Percentiles rank a stretch among this genome's conserved stretches.
Conservation (phyloP, 2,797 vertebrate species). For the Karalla daura region DNA sequence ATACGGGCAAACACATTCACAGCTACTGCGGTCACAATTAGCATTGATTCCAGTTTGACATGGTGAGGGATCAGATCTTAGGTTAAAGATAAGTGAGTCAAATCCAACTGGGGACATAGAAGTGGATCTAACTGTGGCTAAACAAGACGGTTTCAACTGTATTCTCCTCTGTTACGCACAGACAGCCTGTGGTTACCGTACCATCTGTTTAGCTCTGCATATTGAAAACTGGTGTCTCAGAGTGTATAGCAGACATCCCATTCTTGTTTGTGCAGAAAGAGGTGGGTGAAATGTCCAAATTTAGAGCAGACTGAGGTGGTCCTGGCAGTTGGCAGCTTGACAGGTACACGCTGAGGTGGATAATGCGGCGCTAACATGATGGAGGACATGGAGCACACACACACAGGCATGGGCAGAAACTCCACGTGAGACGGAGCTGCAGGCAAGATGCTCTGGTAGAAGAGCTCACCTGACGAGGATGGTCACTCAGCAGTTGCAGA, state of each 20-base stretch:
- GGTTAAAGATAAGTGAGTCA: slow-evolving; percentile 16
- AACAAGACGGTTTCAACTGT: slow-evolving; percentile 27
- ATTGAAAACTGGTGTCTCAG: too few species aligned
- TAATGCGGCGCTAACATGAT: slow-evolving; percentile 21
- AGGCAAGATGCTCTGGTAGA: neutral
- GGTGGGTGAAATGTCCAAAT: slow-evolving; percentile 27
- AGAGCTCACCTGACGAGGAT: too few species aligned
- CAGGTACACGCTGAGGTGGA: slow-evolving; percentile 25
- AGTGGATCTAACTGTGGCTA: too few species aligned
- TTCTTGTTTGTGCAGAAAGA: slow-evolving; percentile 10
- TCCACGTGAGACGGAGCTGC: slow-evolving; percentile 1
- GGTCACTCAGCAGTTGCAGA: too few species aligned
- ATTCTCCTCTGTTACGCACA: slow-evolving; percentile 2
- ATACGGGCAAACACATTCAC: slow-evolving; percentile 3
- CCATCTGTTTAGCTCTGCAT: too few species aligned
- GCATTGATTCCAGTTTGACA: slow-evolving; percentile 12
- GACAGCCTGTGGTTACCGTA: too few species aligned
- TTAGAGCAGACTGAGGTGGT: slow-evolving; percentile 24
- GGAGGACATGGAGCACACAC: slow-evolving; percentile 9
- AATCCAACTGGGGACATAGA: slow-evolving; percentile 22
- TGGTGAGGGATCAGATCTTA: slow-evolving; percentile 19
- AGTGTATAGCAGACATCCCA: neutral
- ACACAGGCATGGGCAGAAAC: slow-evolving; percentile 16
- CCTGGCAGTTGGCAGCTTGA: slow-evolving; percentile 38
- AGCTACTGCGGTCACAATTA: slow-evolving; percentile 5